Conservation (phyloP, 1,140 invertebrate genomes). For the Oreohelix idahoensis region DNA sequence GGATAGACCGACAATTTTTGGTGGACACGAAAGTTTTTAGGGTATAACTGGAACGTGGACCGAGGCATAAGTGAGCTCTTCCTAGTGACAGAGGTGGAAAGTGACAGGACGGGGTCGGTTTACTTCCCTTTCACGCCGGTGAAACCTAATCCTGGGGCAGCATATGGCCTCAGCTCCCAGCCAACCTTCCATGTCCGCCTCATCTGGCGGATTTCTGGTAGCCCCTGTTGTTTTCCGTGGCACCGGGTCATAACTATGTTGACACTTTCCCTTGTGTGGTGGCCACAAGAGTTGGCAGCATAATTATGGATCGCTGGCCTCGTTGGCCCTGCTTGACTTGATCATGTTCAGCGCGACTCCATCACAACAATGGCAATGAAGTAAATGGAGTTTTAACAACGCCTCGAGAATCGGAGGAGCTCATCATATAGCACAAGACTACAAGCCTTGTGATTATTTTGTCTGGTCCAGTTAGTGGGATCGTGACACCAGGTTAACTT, state of each 20-base stretch:
- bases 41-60: neutral
- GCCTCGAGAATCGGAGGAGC: neutral
- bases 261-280: neutral
- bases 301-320: neutral
- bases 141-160: neutral
- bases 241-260: neutral
- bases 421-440: neutral
- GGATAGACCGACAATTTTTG: neutral
- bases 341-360: neutral
- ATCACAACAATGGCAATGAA: neutral
- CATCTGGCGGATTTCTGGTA: neutral
- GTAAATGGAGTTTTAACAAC: constrained; percentile 4
- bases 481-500: neutral
- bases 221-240: neutral
- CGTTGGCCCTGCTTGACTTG: neutral
- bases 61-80: neutral
- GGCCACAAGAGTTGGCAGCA: neutral
- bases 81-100: neutral
- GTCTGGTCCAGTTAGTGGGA: neutral
- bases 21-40: neutral
- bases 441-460: neutral
- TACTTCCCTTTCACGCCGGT: neutral
- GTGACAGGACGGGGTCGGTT: neutral
- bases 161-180: constrained; percentile 8
- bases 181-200: neutral